Evolutionary conservation across 2,888 invertebrate species (phyloP).

Genomic region (Epirrhoe alternata): DNA sequence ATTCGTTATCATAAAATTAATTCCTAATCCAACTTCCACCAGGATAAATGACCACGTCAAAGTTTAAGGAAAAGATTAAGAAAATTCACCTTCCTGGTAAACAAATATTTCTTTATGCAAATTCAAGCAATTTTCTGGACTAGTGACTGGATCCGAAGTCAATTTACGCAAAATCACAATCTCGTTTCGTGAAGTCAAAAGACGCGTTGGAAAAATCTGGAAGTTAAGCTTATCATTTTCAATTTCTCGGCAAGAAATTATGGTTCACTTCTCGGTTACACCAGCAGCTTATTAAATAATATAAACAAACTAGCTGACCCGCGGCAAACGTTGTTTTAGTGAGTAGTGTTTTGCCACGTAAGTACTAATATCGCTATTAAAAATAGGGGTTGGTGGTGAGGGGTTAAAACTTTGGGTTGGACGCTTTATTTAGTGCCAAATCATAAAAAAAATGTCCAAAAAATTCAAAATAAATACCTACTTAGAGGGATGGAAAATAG

Average conservation of each 20-base stretch:
- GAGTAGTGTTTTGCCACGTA: no score
- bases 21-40: slow-evolving; percentile 12
- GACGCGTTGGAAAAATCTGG: slow-evolving; percentile 26
- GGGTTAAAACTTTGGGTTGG: no score
- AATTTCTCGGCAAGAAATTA: not conserved
- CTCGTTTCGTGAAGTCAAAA: slow-evolving; percentile 25
- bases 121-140: slow-evolving; percentile 48
- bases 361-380: no score
- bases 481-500: no score
- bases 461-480: no score
- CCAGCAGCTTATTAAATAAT: no score
- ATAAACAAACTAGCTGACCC: no score
- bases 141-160: slow-evolving; percentile 42
- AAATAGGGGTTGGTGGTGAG: no score
- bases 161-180: slow-evolving; percentile 49
- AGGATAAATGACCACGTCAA: slow-evolving; percentile 14
- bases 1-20: not conserved
- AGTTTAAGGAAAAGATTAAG: slow-evolving; percentile 12
- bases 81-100: slow-evolving; percentile 27
- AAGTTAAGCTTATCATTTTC: not conserved
- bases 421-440: no score
- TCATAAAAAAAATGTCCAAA: no score
- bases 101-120: slow-evolving; percentile 52
- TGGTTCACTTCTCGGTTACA: no score
- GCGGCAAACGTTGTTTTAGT: no score